Conservation (phyloP, 2,888 invertebrate species). For the Drosophila percnosoma region DNA sequence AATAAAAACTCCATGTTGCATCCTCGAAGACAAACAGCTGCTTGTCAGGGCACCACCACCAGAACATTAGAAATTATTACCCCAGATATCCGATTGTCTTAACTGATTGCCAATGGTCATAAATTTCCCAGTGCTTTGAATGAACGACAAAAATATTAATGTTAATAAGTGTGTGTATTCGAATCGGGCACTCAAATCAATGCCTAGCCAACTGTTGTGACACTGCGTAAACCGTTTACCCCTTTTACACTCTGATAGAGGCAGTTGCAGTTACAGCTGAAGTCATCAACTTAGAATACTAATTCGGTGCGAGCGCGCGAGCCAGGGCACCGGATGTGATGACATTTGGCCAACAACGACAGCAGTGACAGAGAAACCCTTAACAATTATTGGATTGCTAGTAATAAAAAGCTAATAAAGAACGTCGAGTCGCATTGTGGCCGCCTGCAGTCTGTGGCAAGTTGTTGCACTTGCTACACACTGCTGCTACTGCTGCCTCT, state of each 20-base stretch:
- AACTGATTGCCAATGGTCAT: slow-evolving; percentile 77
- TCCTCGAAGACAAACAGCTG: slow-evolving; percentile 70
- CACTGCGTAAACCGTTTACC: slow-evolving; percentile 33
- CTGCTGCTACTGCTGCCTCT: neutral
- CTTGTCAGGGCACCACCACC: slow-evolving; percentile 25
- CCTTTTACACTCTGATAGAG: slow-evolving; percentile 34
- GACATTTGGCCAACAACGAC: slow-evolving; percentile 70
- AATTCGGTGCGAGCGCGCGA: slow-evolving; percentile 65
- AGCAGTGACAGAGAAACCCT: slow-evolving; percentile 53
- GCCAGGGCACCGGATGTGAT: slow-evolving; percentile 74
- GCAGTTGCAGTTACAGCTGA: slow-evolving; percentile 51
- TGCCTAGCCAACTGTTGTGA: slow-evolving; percentile 57
- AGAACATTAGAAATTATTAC: slow-evolving; percentile 79
- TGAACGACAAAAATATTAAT: slow-evolving; percentile 68
- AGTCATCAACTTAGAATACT: slow-evolving; percentile 75
- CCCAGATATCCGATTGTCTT: slow-evolving; percentile 79
- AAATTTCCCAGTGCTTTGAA: slow-evolving; percentile 57
- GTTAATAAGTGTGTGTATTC: slow-evolving; percentile 60
- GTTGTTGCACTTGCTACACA: slow-evolving; percentile 65
- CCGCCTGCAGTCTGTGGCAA: slow-evolving; percentile 50
- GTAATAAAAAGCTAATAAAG: slow-evolving; percentile 80
- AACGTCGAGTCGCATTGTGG: slow-evolving; percentile 27
- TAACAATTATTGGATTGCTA: slow-evolving; percentile 69
- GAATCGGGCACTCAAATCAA: slow-evolving; percentile 64
- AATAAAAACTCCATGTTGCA: slow-evolving; percentile 65